Conservation (phyloP, 2,797 vertebrate genomes). For the Pseudomugil tenellus region DNA sequence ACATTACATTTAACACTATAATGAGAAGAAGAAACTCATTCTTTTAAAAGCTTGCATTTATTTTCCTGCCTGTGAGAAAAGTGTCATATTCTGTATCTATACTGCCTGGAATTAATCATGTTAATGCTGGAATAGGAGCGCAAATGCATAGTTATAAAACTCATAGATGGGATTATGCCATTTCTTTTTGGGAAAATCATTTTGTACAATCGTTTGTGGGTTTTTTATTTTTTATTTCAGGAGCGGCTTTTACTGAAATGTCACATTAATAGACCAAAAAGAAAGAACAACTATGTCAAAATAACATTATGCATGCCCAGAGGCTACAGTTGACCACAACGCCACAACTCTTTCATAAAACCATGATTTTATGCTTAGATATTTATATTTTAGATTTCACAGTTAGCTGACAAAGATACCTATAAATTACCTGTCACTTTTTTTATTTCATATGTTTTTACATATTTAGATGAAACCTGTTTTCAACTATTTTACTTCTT, state of each 20-base stretch:
- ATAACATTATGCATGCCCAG: conserved; percentile 21
- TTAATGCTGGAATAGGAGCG: conserved; percentile 7
- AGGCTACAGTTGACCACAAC: conserved; percentile 32
- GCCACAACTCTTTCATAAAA: neutral
- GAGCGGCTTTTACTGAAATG: conserved; percentile 29
- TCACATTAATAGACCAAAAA: conserved; percentile 18
- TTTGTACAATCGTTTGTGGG: conserved; percentile 18
- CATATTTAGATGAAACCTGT: neutral
- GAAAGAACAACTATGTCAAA: conserved; percentile 5
- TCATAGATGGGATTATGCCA: conserved; percentile 18
- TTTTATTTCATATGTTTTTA: neutral
- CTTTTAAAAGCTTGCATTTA: neutral
- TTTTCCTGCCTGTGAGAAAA: neutral
- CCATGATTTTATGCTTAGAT: neutral
- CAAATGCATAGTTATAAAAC: conserved; percentile 15
- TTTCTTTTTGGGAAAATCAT: conserved; percentile 20
- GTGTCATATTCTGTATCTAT: conserved; percentile 19
- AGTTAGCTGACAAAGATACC: neutral
- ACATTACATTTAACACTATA: conserved; percentile 8
- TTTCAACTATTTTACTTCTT: no score
- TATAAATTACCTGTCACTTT: neutral
- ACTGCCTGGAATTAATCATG: conserved; percentile 25
- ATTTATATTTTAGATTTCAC: neutral
- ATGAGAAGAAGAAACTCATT: neutral
- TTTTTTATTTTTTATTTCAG: no score